Evolutionary conservation across 1,140 invertebrate genomes (phyloP), one percentile per base, ranked within the genome.

Genomic region (Zaprionus taronus): DNA sequence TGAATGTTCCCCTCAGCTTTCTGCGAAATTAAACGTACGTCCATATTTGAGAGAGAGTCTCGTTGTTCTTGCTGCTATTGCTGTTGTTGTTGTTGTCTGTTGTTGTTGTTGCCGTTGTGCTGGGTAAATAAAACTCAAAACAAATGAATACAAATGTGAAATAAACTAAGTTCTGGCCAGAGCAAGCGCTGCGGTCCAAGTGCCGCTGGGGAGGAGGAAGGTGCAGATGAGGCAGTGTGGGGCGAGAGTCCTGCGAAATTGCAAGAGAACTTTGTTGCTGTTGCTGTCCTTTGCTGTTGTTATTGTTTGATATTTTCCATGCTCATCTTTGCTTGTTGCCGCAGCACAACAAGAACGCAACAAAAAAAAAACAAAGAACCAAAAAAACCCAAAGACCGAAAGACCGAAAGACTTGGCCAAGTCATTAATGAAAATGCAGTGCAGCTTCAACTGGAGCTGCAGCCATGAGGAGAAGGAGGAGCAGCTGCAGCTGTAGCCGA

Each of bases 71-170:
- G 31, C 31, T 34, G 31, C 31, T 11, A 4, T 36, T 68, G 22
- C 62, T 47, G 17, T 36, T n/a, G 28, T 28, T 66, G 57, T 41
- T 14, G 7, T 34, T 62, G 15, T 36, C n/a, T n/a, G n/a, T n/a
- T 66, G 34, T 26, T 69, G 36, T 58, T 63, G 49, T 72, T 81
- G 69, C 65, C 66, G 63, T 71, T 82, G 61, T 71, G 83, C 66
- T 78, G 73, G 84, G 84, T 83, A 87, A 87, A 87, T 87, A 89
- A 87, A 87, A 89, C 84, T 79, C 64, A 89, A 87, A 87, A 89
- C 83, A 87, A 87, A 87, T 87, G 83, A 87, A 87, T 87, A 87
- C 81, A 87, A 87, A 87, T 87, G 83, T 76, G 83, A 87, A 87
- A 78, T 86, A 87, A 89, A 83, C 83, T 82, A 81, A 80, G 84